A percentile compares a stretch with the other conserved stretches of the same genome.
Conservation (phyloP, 1,140 invertebrate genomes). For the Eupristina koningsbergeri region DNA sequence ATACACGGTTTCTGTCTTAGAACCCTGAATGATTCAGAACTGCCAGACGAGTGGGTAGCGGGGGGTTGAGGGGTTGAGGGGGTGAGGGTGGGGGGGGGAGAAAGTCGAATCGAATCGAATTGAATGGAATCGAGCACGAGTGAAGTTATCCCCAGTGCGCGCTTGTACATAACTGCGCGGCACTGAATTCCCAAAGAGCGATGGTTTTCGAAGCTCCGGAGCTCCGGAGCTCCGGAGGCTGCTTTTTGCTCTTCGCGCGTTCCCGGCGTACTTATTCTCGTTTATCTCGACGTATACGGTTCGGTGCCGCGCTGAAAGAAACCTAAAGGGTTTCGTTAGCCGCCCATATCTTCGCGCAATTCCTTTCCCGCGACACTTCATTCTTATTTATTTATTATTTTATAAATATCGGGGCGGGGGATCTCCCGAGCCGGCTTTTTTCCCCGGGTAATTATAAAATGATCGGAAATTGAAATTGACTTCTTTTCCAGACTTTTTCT, state of each 20-base stretch:
- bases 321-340: background rate
- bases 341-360: background rate
- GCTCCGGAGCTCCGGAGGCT: background rate
- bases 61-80: background rate
- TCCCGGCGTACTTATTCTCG: slow-evolving; percentile 1
- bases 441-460: background rate
- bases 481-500: background rate
- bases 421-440: background rate
- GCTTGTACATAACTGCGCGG: slow-evolving; percentile 8
- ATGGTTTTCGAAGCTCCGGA: slow-evolving; percentile 8
- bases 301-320: background rate
- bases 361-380: background rate
- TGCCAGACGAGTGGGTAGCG: background rate
- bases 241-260: background rate
- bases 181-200: slow-evolving; percentile 12
- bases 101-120: too few species aligned
- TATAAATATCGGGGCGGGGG: background rate
- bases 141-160: background rate
- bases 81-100: background rate
- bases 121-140: background rate
- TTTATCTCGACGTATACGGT: background rate
- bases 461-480: background rate
- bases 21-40: slow-evolving; percentile 64
- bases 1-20: slow-evolving; percentile 67
- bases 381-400: slow-evolving; percentile 9